These are phyloP conservation scores for Cetoscarus ocellatus DNA, from an alignment of 2,797 vertebrate genomes.

Conservation along the genomic window DNA sequence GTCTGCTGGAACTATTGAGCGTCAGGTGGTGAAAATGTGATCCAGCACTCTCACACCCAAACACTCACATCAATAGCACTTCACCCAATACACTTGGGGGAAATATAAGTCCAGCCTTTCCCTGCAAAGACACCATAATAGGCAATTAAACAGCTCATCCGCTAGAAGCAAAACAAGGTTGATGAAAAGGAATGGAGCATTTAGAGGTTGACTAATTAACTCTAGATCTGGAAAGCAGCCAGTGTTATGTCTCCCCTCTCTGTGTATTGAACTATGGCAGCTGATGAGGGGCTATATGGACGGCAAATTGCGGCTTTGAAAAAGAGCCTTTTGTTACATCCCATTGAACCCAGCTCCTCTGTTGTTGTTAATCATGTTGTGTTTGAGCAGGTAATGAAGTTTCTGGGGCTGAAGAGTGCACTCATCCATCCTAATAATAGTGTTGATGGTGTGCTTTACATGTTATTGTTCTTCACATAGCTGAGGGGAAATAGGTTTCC, in stretches of 20 bases:
- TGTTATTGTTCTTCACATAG: slow-evolving; percentile 60
- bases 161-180: slow-evolving; percentile 59
- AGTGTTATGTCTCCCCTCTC: slow-evolving; percentile 36
- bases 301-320: slow-evolving; percentile 44
- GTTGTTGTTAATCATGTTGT: slow-evolving; percentile 52
- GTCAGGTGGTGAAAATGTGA: slow-evolving; percentile 54
- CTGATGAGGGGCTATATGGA: slow-evolving; percentile 25
- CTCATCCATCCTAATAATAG: slow-evolving; percentile 54
- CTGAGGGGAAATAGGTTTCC: slow-evolving; percentile 49
- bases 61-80: slow-evolving; percentile 59
- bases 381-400: slow-evolving; percentile 66
- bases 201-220: slow-evolving; percentile 62
- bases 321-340: slow-evolving; percentile 37
- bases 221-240: slow-evolving; percentile 34
- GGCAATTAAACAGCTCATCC: slow-evolving; percentile 69
- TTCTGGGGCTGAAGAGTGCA: slow-evolving; percentile 31
- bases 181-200: slow-evolving; percentile 55
- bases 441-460: slow-evolving; percentile 50
- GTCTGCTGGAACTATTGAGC: slow-evolving; percentile 56
- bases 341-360: slow-evolving; percentile 27
- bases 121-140: slow-evolving; percentile 60
- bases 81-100: slow-evolving; percentile 55
- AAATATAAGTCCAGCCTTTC: slow-evolving; percentile 54
- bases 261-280: slow-evolving; percentile 34
- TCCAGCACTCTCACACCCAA: slow-evolving; percentile 49